Percentiles rank a stretch among this genome's conserved stretches.
These are phyloP conservation scores for Tretioscincus oriximinensis DNA, from an alignment of 2,113 vertebrate species.

Conservation along the genomic window DNA sequence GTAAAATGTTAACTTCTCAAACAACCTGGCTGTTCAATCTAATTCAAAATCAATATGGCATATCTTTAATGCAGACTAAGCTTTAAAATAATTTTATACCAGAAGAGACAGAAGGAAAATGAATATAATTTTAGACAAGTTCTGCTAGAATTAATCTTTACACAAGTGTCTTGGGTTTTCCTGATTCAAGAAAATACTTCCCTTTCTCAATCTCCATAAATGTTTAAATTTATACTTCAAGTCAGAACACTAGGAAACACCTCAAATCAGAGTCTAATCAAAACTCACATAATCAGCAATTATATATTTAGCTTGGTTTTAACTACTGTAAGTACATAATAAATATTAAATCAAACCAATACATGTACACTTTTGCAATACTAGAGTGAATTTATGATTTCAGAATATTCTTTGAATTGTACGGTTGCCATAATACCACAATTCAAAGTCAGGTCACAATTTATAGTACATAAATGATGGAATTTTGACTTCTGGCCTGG, in stretches of 20 bases:
- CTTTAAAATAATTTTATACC: neutral
- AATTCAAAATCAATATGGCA: too few species aligned
- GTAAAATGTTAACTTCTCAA: too few species aligned
- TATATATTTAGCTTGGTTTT: neutral
- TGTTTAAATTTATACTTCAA: constrained; percentile 5
- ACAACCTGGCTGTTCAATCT: too few species aligned
- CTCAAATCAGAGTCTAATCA: neutral
- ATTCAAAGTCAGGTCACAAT: too few species aligned
- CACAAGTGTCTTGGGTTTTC: neutral
- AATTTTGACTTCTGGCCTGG: too few species aligned
- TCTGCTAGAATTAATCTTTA: neutral
- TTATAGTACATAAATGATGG: too few species aligned
- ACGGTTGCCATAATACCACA: too few species aligned
- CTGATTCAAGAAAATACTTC: neutral
- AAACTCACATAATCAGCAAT: neutral
- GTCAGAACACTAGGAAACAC: neutral
- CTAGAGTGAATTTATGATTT: neutral
- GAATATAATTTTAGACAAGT: neutral
- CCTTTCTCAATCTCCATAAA: neutral
- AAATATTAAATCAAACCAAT: neutral
- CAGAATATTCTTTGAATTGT: neutral
- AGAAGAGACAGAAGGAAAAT: neutral
- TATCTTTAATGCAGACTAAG: too few species aligned
- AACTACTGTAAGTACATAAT: neutral
- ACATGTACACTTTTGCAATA: neutral